Base-by-base conservation (phyloP, 1,140 invertebrate species). In the Micrasema longulum region DNA sequence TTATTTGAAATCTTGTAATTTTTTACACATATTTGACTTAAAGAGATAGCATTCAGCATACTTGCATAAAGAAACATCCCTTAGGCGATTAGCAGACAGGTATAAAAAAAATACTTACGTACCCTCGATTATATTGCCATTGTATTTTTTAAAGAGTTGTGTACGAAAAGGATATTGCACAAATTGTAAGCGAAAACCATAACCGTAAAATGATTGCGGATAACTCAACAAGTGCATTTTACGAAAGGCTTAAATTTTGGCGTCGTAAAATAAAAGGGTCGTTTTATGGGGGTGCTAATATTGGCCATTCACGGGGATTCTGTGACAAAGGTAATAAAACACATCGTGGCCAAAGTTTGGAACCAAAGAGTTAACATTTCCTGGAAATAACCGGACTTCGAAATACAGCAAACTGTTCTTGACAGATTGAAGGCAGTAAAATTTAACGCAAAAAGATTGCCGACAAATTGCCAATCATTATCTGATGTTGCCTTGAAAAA, bases 241-340 rank as follows among this genome's bases (percentile, higher is more conserved):
- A 41, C 26, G 36, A 60, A 60, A 60, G 55, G 55, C 55, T 60
- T 60, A 60, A 60, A 60, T 60, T 38, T 60, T 60, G 55, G 35
- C 55, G 38, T 66, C 63, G 63, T 66, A 66, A 66, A 66, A 52
- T 26, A 12, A 36, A 36, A 36, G 63, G 63, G 31, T 45, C 11
- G 4, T 1, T 66, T 66, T 66, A 66, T 66, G 63, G 47, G 43
- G 63, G 63, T 66, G 63, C 63, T 66, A 66, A 66, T 66, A 36
- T 66, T 7, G 14, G 26, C 31, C 45, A 50, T 66, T 66, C 63
- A 36, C 16, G 1, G 48, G 31, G 16, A 6, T 50, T 20, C 47
- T 18, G 38, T 38, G 60, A 47, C 60, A 63, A 63, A 63, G 41
- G 60, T 45, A 63, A 63, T 63, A 63, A 63, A 63, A 63, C 41